A percentile compares a stretch with the other conserved stretches of the same genome.
phyloP scores from a whole-genome alignment of 2,797 vertebrate genomes.

The Dicrostonyx torquatus region DNA sequence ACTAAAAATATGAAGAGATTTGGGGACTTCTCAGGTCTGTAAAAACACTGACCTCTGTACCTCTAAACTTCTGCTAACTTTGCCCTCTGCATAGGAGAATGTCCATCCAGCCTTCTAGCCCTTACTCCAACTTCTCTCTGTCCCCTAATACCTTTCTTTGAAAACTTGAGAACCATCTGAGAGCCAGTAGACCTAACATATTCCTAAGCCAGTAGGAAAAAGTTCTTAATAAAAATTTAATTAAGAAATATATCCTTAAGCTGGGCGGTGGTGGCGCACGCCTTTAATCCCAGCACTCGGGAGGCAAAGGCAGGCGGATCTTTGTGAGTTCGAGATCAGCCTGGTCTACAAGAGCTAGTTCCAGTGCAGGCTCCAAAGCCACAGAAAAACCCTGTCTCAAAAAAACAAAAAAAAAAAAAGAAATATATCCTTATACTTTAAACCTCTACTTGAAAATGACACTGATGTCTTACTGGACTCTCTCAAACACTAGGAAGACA shows the following conservation, averaged over 20 bases:
- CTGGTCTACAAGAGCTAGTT: too few species aligned
- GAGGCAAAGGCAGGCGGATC: too few species aligned
- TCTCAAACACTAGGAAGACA: slow-evolving; percentile 40
- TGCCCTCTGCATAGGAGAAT: neutral
- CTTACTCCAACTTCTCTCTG: neutral
- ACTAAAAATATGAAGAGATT: slow-evolving; percentile 1
- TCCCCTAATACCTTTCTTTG: neutral
- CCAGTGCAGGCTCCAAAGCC: too few species aligned
- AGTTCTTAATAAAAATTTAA: slow-evolving; percentile 64
- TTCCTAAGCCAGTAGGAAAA: slow-evolving; percentile 32
- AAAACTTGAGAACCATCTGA: slow-evolving; percentile 9
- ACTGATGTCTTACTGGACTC: slow-evolving; percentile 45
- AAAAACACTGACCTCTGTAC: neutral
- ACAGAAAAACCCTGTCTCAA: too few species aligned
- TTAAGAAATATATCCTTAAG: slow-evolving; percentile 45
- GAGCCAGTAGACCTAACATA: neutral
- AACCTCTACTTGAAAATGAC: slow-evolving; percentile 45
- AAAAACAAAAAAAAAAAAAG: neutral
- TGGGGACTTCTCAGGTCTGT: neutral
- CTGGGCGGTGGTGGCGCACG: too few species aligned
- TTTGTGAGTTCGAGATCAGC: too few species aligned
- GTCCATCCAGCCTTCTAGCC: neutral
- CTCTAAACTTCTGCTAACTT: neutral
- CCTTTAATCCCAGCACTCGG: too few species aligned
- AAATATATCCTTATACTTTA: slow-evolving; percentile 53